These are phyloP conservation scores for Schizothorax lantsangensis DNA, from an alignment of 2,797 vertebrate genomes.

Conservation along the genomic window DNA sequence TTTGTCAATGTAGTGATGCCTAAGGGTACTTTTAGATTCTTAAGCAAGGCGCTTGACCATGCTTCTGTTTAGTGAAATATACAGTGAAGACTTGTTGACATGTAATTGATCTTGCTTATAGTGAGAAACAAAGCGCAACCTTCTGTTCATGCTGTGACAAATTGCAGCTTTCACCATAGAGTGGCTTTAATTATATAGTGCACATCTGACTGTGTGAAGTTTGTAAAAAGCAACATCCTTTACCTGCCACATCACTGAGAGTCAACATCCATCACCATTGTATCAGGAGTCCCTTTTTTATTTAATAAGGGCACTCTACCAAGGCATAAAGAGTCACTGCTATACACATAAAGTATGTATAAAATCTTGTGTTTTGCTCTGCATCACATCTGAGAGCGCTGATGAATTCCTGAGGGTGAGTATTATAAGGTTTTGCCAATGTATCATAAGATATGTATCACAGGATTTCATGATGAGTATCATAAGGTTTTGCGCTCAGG, in stretches of 20 bases:
- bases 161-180: background rate
- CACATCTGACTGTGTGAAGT: conserved; percentile 2
- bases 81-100: background rate
- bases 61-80: background rate
- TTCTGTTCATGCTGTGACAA: conserved; percentile 1
- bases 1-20: background rate
- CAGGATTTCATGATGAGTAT: background rate
- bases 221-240: background rate
- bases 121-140: background rate
- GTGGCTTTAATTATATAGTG: conserved; percentile 1
- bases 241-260: conserved; percentile 24
- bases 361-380: background rate
- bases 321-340: background rate
- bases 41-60: background rate
- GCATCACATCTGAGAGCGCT: background rate
- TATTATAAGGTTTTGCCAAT: background rate
- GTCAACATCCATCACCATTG: background rate
- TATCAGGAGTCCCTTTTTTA: background rate
- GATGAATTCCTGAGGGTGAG: background rate
- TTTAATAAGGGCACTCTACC: background rate
- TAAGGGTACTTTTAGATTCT: background rate
- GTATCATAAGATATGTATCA: background rate
- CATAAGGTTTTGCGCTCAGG: background rate
- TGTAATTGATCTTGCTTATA: background rate
- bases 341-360: background rate